Evolutionary conservation across 1,140 invertebrate species (phyloP).

Genomic region (Monomorium pharaonis): DNA sequence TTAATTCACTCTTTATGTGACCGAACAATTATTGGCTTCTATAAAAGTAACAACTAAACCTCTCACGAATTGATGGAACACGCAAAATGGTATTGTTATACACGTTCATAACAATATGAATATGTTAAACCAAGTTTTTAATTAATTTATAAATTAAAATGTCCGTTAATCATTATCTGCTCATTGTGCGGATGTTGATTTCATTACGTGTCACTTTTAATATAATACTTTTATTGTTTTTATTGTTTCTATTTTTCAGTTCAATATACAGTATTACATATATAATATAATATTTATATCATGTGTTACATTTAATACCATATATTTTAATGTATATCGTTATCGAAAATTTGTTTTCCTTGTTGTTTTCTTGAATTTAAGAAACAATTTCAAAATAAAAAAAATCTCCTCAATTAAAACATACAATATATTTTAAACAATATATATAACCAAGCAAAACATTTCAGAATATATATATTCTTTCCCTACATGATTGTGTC

Average conservation of each 20-base stretch:
- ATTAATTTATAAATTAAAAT: neutral
- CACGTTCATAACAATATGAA: too few species aligned
- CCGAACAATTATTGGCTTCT: constrained; percentile 28
- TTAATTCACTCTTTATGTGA: constrained; percentile 39
- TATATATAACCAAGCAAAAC: neutral
- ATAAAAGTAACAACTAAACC: neutral
- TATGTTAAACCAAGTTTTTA: too few species aligned
- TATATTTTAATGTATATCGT: neutral
- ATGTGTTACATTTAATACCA: neutral
- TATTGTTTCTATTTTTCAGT: neutral
- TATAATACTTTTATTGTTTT: neutral
- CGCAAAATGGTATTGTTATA: too few species aligned
- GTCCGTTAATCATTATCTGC: neutral
- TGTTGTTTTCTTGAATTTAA: neutral
- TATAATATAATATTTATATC: neutral
- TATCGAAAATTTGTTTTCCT: neutral
- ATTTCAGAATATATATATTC: neutral
- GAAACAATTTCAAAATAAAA: neutral
- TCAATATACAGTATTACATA: neutral
- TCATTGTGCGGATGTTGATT: neutral
- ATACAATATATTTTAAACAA: neutral
- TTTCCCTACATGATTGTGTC: neutral
- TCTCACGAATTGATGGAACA: constrained; percentile 1
- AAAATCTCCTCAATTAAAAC: neutral
- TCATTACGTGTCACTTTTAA: neutral